Base-by-base conservation (phyloP, 1,140 invertebrate species). In the Archivesica marissinica region DNA sequence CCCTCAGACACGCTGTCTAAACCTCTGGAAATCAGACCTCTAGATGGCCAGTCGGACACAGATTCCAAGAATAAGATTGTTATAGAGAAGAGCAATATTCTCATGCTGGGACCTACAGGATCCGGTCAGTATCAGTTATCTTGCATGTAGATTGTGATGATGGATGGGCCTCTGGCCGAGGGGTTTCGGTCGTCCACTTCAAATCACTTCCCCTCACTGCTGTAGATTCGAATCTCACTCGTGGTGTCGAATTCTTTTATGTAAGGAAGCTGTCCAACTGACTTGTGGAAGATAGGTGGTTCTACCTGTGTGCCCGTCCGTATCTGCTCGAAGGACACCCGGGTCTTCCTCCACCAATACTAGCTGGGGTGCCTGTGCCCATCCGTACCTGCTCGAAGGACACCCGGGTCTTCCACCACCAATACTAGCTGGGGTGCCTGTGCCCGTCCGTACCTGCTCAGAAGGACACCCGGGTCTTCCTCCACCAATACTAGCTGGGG, bases 11-110 rank as follows among this genome's bases (percentile, higher is more conserved):
- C 44, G 23, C 7, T 44, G 35, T 28, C 28, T 30, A 50, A 47
- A 28, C 68, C 68, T 1, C 15, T 33, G 15, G 68, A 72, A 13
- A 9, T 75, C 92, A 9, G 87, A 90, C 56, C 90, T 89, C 87
- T 92, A 89, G 70, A 97, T 98, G 91, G 96, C 99, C 76, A 94
- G 99, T n/a, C 97, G 99, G 88, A 95, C 96, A 47, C 44, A 11
- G 6, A 7, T 47, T 96, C 96, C 54, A 96, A 96, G 44, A 96
- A 98, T 94, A 97, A 98, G 87, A 94, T 99, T 33, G 96, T 97
- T 89, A 94, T 99, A 79, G 99, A 99, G 91, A 99, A 99, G 94
- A 99, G 97, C 91, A 99, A 99, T 92, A 99, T 99, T 83, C 95
- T 99, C 17, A 95, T 99, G 88, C 94, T 99, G 2, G 99, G 99